Conservation (phyloP, 2,888 invertebrate genomes). For the Caenorhabditis sinica region DNA sequence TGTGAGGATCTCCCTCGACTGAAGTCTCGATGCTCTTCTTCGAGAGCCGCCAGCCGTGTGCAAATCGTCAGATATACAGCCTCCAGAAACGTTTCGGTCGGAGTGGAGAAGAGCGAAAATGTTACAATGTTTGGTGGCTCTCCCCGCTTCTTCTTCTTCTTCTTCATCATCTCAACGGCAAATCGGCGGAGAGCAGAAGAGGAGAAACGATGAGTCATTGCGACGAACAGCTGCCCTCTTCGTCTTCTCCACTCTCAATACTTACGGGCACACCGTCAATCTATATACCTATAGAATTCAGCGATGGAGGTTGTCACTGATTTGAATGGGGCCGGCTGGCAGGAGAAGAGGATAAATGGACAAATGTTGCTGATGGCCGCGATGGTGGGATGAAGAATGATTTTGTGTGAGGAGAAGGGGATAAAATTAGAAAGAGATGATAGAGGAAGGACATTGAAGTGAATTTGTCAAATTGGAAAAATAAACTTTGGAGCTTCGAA, state of each 20-base stretch:
- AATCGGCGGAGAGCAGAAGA: conserved; percentile 5
- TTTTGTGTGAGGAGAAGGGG: not conserved
- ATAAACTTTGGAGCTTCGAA: too few species aligned
- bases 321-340: conserved; percentile 36
- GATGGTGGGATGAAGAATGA: conserved; percentile 52
- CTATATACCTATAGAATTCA: conserved; percentile 58
- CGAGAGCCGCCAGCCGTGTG: conserved; percentile 52
- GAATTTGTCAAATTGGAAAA: conserved; percentile 30
- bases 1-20: conserved; percentile 28
- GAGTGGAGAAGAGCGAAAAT: conserved; percentile 38
- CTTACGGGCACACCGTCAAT: conserved; percentile 50
- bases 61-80: conserved; percentile 61
- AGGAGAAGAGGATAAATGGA: conserved; percentile 15
- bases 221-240: conserved; percentile 63
- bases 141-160: not conserved
- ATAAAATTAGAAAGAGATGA: conserved; percentile 11
- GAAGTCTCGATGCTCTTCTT: conserved; percentile 24
- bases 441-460: not conserved
- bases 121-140: conserved; percentile 57
- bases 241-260: conserved; percentile 17
- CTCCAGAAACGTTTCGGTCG: conserved; percentile 62
- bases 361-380: conserved; percentile 49
- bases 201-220: conserved; percentile 59
- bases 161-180: conserved; percentile 7
- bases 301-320: conserved; percentile 8